phyloP scores from a whole-genome alignment of 2,797 vertebrate genomes.

The Aphelocoma californica region DNA sequence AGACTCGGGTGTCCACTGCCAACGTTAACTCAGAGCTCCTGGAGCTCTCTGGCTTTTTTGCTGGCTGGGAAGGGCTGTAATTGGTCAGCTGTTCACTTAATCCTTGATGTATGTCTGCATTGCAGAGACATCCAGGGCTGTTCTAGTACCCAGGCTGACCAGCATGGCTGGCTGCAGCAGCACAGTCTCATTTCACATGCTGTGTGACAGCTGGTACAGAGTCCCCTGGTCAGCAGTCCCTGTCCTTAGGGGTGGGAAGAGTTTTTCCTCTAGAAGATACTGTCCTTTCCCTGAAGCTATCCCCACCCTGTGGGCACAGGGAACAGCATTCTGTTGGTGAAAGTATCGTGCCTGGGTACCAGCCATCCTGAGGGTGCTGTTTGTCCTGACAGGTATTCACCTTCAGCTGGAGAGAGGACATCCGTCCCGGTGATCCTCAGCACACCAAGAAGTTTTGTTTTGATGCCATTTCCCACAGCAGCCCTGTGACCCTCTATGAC shows the following conservation, averaged over 20 bases:
- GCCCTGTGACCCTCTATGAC: constrained; percentile 92
- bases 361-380: neutral
- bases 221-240: neutral
- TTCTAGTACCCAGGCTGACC: constrained; percentile 5
- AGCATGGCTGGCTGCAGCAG: constrained; percentile 28
- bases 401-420: constrained; percentile 93
- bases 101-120: constrained; percentile 50
- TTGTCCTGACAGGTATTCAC: constrained; percentile 85
- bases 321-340: neutral
- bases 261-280: neutral
- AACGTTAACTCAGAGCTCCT: neutral
- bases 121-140: constrained; percentile 45
- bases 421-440: constrained; percentile 90
- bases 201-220: neutral
- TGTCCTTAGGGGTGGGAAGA: neutral
- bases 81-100: constrained; percentile 54
- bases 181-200: neutral
- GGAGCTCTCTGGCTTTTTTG: neutral
- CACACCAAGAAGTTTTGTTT: constrained; percentile 96
- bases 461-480: constrained; percentile 90
- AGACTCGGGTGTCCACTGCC: neutral
- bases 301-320: neutral
- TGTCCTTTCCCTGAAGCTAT: neutral
- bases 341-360: no score
- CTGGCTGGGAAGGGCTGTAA: constrained; percentile 14